Conservation (phyloP, 2,888 invertebrate species). For the Melinaea menophilus region DNA sequence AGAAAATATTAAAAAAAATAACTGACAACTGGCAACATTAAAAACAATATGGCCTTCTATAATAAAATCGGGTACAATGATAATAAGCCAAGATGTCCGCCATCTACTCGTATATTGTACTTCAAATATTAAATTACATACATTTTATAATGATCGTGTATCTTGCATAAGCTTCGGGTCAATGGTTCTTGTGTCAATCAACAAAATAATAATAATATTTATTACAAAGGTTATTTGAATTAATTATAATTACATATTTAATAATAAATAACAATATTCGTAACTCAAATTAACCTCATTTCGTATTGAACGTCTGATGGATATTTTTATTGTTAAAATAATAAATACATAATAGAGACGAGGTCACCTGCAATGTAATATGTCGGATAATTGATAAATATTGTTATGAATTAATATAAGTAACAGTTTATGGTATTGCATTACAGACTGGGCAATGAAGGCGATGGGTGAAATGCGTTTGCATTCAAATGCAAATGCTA, state of each 20-base stretch:
- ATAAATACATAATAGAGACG: too few species aligned
- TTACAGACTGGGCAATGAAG: too few species aligned
- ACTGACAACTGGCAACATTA: background rate
- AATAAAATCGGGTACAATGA: too few species aligned
- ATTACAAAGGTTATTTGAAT: conserved; percentile 1
- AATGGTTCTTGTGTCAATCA: background rate
- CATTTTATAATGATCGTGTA: background rate
- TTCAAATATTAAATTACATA: background rate
- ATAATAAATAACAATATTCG: background rate
- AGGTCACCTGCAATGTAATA: too few species aligned
- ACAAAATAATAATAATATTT: background rate
- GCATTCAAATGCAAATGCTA: too few species aligned
- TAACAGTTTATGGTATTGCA: too few species aligned
- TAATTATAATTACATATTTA: background rate
- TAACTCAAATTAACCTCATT: background rate
- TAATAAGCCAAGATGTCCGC: too few species aligned
- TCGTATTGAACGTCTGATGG: background rate
- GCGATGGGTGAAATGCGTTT: too few species aligned
- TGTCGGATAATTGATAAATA: too few species aligned
- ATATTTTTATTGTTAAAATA: too few species aligned
- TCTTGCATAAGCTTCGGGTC: background rate
- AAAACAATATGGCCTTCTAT: background rate
- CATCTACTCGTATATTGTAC: too few species aligned
- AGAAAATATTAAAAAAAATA: background rate
- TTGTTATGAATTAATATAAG: too few species aligned